Percentiles rank a stretch among this genome's conserved stretches.
Evolutionary conservation across 2,797 vertebrate species (phyloP).

Genomic region (Peromyscus eremicus): DNA sequence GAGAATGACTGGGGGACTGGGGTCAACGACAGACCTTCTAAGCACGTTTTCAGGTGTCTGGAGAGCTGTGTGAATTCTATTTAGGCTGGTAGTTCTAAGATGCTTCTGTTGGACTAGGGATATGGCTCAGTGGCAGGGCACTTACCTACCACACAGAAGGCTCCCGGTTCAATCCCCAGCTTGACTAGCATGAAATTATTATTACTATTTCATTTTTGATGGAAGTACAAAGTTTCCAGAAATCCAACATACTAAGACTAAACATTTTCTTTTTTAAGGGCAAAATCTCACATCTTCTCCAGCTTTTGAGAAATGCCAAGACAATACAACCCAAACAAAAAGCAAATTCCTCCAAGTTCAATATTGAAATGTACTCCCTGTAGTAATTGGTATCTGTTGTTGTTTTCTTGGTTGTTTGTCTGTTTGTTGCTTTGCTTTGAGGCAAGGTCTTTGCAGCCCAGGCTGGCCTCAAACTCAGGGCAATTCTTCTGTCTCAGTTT

Average conservation of each 20-base stretch:
- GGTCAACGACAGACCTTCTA: neutral
- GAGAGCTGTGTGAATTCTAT: neutral
- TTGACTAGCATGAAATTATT: neutral
- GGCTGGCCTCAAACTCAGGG: neutral
- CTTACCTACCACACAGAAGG: neutral
- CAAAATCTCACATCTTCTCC: neutral
- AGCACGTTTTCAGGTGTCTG: neutral
- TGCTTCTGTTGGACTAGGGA: rapidly evolving
- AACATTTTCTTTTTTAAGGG: neutral
- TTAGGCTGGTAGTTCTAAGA: neutral
- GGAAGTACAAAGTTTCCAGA: neutral
- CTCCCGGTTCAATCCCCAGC: slow-evolving; percentile 1
- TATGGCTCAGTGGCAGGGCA: neutral
- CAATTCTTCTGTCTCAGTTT: neutral
- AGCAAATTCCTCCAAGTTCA: neutral
- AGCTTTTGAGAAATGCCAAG: neutral
- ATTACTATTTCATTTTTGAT: neutral
- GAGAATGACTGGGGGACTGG: neutral
- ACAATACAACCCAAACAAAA: neutral
- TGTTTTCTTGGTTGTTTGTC: neutral
- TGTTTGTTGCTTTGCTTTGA: neutral
- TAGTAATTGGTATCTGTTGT: neutral
- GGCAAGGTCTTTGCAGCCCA: neutral
- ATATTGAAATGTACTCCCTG: neutral
- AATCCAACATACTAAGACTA: neutral